Base-by-base conservation (phyloP, 2,113 vertebrate genomes). In the Embiotoca jacksoni region DNA sequence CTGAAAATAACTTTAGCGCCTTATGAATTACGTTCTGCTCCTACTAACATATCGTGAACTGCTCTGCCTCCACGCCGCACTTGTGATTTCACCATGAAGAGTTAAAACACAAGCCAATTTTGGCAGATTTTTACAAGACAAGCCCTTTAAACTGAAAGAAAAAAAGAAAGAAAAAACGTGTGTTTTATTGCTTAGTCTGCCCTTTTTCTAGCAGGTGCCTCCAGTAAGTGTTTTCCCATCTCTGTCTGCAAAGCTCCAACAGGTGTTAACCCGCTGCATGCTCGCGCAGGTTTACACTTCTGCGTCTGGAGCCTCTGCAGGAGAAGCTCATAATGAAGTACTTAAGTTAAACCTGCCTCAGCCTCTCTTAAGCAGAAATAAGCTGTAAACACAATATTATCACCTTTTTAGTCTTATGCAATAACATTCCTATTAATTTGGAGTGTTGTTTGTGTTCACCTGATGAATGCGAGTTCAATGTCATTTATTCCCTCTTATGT, bases 151-250 rank as follows among this genome's bases (percentile, higher is more conserved):
- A 47, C 72, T 60, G 35, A 63, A 47, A 65, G 23, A 56, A 10
- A 59, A 52, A 72, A 69, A n/a, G 11, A 13, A 8, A 53, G 65
- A 44, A 23, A 23, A 23, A 23, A 23, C 23, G 23, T 23, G 23
- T 23, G 60, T 79, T 84, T 84, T 85, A 81, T 16, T 9, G 72
- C 64, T 39, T 41, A 6, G 30, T 58, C 65, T 59, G 74, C 60
- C 9, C 16, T 11, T 39, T 41, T 44, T 76, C 64, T 7, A 82
- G 61, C 80, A 87, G 82, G 77, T 86, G 83, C 77, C 49, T 73
- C 32, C 55, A 14, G 14, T 75, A 84, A 90, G 81, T 79, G 79
- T 62, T 86, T 88, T 76, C 23, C 76, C 86, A 68, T 83, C 50
- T 61, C 64, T 5, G 70, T 79, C 57, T 58, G 49, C 23, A 23